Base-by-base conservation (phyloP, 2,888 invertebrate species). In the Drosophila falleni region DNA sequence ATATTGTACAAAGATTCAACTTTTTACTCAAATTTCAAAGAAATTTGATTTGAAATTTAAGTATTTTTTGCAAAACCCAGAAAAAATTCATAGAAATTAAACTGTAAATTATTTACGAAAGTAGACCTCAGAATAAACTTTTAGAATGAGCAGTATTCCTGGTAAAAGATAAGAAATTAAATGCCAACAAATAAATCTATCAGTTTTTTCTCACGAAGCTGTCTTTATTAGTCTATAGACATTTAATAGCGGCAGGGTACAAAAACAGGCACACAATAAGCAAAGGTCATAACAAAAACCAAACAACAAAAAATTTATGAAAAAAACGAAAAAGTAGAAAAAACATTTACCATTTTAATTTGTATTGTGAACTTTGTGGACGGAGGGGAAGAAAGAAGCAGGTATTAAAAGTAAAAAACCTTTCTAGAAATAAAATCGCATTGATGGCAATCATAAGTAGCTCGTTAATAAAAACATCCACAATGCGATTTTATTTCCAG, bases 271-370 rank as follows among this genome's bases (percentile, higher is more conserved):
- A n/a, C 29, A 46, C 62, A 55, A 74, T 60, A 61, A 31, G 67
- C 72, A 75, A 71, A 71, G 74, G 68, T 75, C 71, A 74, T 42
- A 71, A 62, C 49, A 69, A 78, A 78, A 67, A 54, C 62, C 56
- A 71, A 66, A 75, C 49, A 59, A 58, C 55, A 58, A 16, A n/a
- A 37, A 56, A 37, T 16, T 15, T 39, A 4, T 19, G 16, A 29
- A 16, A 47, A 49, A 33, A 19, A 19, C 13, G 5, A 50, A 46
- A 42, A 11, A 19, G 11, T 23, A 60, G 11, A 26, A 60, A 42
- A 68, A 66, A 62, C 65, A 66, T 73, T 73, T 63, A 44, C 62
- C 68, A 61, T 74, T 84, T 80, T 80, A 74, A 83, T 83, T 81
- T 78, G 69, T 72, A 64, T 77, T 64, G 63, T 63, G 54, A 63